Evolutionary conservation across 2,113 vertebrate genomes (phyloP).

Genomic region (Sitta europaea): DNA sequence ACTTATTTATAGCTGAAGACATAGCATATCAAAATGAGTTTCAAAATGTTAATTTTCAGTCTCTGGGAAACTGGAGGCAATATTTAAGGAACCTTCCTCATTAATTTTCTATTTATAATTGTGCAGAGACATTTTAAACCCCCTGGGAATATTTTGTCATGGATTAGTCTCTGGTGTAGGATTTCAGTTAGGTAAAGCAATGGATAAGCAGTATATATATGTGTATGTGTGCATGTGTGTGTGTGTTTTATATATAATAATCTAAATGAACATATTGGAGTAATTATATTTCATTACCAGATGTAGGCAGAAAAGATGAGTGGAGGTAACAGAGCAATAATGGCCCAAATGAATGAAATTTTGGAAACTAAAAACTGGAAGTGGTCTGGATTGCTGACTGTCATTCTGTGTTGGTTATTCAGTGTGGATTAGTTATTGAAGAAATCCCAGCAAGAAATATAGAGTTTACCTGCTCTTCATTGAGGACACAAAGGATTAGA

Average conservation of each 20-base stretch:
- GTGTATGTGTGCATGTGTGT: not conserved
- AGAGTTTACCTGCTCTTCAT: not conserved
- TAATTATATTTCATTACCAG: not conserved
- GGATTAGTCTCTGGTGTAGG: slow-evolving; percentile 53
- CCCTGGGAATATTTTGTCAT: slow-evolving; percentile 1
- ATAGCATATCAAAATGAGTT: slow-evolving; percentile 20
- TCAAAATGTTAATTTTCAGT: slow-evolving; percentile 27
- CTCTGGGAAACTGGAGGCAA: slow-evolving; percentile 17
- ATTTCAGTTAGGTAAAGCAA: slow-evolving; percentile 39
- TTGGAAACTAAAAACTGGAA: not conserved
- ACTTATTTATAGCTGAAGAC: slow-evolving; percentile 50
- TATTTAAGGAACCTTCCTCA: slow-evolving; percentile 58
- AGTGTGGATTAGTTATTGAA: not conserved
- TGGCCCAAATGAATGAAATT: not conserved
- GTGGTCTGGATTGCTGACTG: not conserved
- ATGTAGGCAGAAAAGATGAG: not conserved
- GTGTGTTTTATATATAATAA: not conserved
- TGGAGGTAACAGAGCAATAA: not conserved
- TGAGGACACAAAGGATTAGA: not conserved
- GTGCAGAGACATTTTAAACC: slow-evolving; percentile 33
- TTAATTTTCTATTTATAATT: slow-evolving; percentile 68
- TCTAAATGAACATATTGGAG: not conserved
- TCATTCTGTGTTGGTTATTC: not conserved
- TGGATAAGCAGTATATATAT: not conserved
- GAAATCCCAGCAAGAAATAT: not conserved